A percentile compares a stretch with the other conserved stretches of the same genome.
phyloP scores from a whole-genome alignment of 2,888 invertebrate genomes.

The Rhorus exstirpatorius region DNA sequence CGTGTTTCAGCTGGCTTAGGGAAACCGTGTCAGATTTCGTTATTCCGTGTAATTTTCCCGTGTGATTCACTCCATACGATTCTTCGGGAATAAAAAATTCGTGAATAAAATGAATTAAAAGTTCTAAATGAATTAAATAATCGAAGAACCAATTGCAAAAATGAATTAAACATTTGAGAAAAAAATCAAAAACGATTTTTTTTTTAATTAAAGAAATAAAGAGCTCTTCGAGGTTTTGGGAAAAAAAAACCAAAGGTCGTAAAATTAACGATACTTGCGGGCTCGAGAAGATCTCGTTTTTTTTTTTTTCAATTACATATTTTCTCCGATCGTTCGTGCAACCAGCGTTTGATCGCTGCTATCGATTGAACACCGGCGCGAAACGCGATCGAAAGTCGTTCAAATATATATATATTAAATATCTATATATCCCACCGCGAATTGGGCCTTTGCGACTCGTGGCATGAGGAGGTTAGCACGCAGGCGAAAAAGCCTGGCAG shows the following conservation, averaged over 20 bases:
- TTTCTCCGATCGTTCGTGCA: constrained; percentile 14
- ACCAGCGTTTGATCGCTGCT: constrained; percentile 6
- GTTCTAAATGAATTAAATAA: background rate
- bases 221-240: background rate
- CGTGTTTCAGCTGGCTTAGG: constrained; percentile 18
- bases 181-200: no score
- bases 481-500: constrained; percentile 83
- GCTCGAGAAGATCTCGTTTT: background rate
- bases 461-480: constrained; percentile 85
- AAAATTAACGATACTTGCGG: background rate
- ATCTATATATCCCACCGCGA: constrained; percentile 60
- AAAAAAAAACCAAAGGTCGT: background rate
- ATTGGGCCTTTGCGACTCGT: constrained; percentile 74
- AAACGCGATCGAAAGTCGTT: constrained; percentile 61
- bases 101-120: background rate
- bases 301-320: constrained; percentile 10
- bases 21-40: constrained; percentile 53
- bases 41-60: constrained; percentile 1
- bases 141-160: background rate
- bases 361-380: constrained; percentile 63
- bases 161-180: no score
- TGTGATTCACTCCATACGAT: background rate
- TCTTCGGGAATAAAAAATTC: background rate
- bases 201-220: background rate
- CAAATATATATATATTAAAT: background rate